Evolutionary conservation across 1,140 invertebrate genomes (phyloP).

Genomic region (Drosophila aff.): DNA sequence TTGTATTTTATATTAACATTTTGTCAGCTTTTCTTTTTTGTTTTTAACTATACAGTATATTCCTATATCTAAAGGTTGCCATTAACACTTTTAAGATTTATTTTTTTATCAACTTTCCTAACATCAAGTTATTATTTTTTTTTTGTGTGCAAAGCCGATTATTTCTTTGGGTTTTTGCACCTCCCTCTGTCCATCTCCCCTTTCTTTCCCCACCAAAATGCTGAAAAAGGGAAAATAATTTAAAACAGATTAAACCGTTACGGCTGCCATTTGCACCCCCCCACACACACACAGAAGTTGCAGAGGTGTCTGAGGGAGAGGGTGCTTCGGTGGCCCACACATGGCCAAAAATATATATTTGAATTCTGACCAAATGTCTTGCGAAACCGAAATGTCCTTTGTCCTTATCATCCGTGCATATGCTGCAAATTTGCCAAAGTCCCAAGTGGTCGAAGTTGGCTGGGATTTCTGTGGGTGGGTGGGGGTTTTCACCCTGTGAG

Average conservation of each 20-base stretch:
- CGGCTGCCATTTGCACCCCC: constrained; percentile 78
- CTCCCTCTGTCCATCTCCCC: constrained; percentile 9
- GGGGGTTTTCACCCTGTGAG: constrained; percentile 42
- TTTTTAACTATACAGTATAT: not conserved
- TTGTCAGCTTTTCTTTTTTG: not conserved
- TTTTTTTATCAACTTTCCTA: not conserved
- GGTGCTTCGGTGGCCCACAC: constrained; percentile 26
- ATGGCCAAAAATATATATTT: constrained; percentile 69
- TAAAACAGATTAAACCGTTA: constrained; percentile 83
- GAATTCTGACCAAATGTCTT: constrained; percentile 83
- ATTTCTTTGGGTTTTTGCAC: constrained; percentile 32
- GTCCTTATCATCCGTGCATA: constrained; percentile 67
- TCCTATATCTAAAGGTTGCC: not conserved
- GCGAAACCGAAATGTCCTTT: constrained; percentile 65
- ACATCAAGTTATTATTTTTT: not conserved
- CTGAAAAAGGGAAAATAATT: constrained; percentile 67
- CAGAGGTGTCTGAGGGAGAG: not conserved
- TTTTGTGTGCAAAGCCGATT: constrained; percentile 33
- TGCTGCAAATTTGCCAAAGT: constrained; percentile 77
- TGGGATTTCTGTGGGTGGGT: constrained; percentile 25
- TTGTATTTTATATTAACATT: too few relatives aligned
- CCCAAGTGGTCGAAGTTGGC: constrained; percentile 28
- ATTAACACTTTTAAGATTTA: not conserved
- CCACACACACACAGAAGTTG: not conserved
- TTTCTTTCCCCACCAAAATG: not conserved